Evolutionary conservation across 2,113 vertebrate species (phyloP), one percentile per base, ranked within the genome.

Genomic region (Chaetodon trifascialis): DNA sequence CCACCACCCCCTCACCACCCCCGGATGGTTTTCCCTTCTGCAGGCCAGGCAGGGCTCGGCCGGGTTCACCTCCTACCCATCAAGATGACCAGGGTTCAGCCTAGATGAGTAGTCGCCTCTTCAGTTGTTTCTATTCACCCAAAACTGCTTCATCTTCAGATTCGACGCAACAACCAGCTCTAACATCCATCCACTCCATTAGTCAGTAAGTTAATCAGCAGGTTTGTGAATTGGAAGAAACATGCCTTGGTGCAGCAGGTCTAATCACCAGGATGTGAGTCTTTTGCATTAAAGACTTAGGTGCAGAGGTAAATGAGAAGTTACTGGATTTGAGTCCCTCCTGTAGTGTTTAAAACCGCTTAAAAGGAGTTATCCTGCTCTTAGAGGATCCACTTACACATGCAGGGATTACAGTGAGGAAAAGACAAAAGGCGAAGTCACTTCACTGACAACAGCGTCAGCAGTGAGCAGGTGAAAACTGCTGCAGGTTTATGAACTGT

Each of bases 361-460:
- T 90, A 89, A 74, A 76, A 67, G 76, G 86, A 89, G 86, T 94
- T 88, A 93, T 92, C 89, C 88, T 80, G 80, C 84, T 89, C 80
- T 89, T 58, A 91, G 87, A 80, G 87, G 91, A 94, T 93, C 89
- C 83, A 93, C 88, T 93, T 90, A 92, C 89, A 94, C 85, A 91
- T 92, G 86, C 84, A 69, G 55, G 86, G 94, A 94, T 95, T 95
- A 94, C 64, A 40, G 82, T 15, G 83, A 86, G 85, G 55, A 86
- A 87, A 94, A 93, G 88, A 93, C 84, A 91, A 89, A 88, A 85
- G 85, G 79, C 70, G 34, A 12, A 88, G 91, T 89, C 87, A 84
- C 88, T 49, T 80, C 67, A 46, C 66, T 70, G 83, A 76, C 75
- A 82, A 80, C 55, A 56, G 68, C 23, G 75, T 82, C 75, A 73